Conservation (phyloP, 2,888 invertebrate species). For the Digitonthophagus gazella region DNA sequence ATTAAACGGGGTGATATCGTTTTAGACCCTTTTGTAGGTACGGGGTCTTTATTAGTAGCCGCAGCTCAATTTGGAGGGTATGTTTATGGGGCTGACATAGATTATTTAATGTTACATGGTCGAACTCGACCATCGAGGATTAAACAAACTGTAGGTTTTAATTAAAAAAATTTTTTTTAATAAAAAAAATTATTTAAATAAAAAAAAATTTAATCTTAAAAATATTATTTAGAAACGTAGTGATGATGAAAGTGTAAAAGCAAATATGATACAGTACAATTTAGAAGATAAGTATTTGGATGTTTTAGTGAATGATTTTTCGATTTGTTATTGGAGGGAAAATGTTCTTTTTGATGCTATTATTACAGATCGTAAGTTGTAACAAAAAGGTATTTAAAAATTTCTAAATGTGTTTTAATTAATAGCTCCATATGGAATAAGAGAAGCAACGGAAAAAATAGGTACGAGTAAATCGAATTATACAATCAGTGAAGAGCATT, state of each 20-base stretch:
- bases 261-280: slow-evolving; percentile 89
- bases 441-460: slow-evolving; percentile 88
- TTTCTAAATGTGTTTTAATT: background rate
- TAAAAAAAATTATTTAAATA: background rate
- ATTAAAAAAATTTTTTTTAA: background rate
- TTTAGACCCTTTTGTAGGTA: slow-evolving; percentile 91
- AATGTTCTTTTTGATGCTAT: slow-evolving; percentile 81
- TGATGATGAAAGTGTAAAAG: slow-evolving; percentile 81
- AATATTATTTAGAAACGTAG: slow-evolving; percentile 57
- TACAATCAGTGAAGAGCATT: slow-evolving; percentile 63
- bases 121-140: slow-evolving; percentile 77
- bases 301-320: slow-evolving; percentile 89
- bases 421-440: slow-evolving; percentile 94
- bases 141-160: slow-evolving; percentile 62
- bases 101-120: slow-evolving; percentile 91
- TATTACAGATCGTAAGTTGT: slow-evolving; percentile 91
- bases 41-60: slow-evolving; percentile 80
- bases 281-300: slow-evolving; percentile 75
- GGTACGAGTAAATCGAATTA: slow-evolving; percentile 65
- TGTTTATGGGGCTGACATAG: slow-evolving; percentile 89
- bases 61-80: slow-evolving; percentile 87
- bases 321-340: slow-evolving; percentile 74
- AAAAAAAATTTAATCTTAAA: background rate
- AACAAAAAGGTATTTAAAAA: background rate
- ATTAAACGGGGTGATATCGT: slow-evolving; percentile 71